Evolutionary conservation across 2,797 vertebrate genomes (phyloP).

Genomic region (Myotis daubentonii): DNA sequence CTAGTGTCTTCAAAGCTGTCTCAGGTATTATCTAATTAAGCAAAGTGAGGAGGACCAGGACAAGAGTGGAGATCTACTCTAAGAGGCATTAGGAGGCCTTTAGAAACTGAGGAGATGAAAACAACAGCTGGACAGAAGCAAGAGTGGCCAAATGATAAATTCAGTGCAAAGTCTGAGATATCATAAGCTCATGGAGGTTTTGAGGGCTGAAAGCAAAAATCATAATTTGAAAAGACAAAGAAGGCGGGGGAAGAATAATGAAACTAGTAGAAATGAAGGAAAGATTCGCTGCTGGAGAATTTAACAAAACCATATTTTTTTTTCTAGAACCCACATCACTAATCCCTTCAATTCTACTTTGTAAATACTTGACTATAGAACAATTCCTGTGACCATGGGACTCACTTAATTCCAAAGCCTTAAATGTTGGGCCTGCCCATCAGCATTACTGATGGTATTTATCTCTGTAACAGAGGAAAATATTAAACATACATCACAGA

Average conservation of each 20-base stretch:
- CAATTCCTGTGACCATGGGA: neutral
- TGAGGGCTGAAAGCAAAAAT: neutral
- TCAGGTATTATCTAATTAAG: constrained; percentile 61
- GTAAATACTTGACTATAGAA: neutral
- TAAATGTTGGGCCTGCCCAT: neutral
- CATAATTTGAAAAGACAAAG: neutral
- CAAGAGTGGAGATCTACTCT: constrained; percentile 52
- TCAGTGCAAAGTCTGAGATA: neutral
- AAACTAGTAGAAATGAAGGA: neutral
- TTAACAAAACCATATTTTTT: neutral
- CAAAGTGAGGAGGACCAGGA: constrained; percentile 21
- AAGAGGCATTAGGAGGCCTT: neutral
- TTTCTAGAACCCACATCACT: neutral
- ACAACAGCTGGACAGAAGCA: neutral
- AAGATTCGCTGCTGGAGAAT: neutral
- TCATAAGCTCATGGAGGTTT: neutral
- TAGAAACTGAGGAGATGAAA: neutral
- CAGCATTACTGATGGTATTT: neutral
- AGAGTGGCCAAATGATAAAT: neutral
- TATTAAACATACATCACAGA: constrained; percentile 51
- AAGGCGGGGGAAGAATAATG: neutral
- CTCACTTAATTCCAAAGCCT: neutral
- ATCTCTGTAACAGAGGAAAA: neutral
- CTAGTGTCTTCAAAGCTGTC: constrained; percentile 12
- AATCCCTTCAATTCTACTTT: neutral